Evolutionary conservation across 2,888 invertebrate species (phyloP).

Genomic region (Agrotis clavis): DNA sequence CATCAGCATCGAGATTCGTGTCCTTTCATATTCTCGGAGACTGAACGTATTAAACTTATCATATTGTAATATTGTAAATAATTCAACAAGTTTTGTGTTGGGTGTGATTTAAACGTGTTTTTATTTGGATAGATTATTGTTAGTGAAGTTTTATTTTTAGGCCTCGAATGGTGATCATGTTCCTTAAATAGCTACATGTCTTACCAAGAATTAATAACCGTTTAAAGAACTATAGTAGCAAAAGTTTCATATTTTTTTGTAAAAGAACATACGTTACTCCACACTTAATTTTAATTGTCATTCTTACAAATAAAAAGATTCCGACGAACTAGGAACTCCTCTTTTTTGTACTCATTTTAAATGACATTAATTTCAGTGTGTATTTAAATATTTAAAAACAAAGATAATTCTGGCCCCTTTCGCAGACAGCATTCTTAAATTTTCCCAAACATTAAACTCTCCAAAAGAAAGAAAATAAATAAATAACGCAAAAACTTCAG

Average conservation of each 20-base stretch:
- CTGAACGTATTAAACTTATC: constrained; percentile 63
- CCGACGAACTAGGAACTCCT: too few relatives aligned
- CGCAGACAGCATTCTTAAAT: background rate
- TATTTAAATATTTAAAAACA: too few relatives aligned
- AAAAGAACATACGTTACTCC: too few relatives aligned
- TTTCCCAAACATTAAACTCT: background rate
- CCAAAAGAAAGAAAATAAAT: background rate
- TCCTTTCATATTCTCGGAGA: constrained; percentile 73
- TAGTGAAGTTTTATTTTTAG: background rate
- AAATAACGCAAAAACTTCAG: background rate
- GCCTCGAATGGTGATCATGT: background rate
- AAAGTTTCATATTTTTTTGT: too few relatives aligned
- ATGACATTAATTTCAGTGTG: background rate
- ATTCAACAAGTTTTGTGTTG: constrained; percentile 51
- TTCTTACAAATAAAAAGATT: too few relatives aligned
- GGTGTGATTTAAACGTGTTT: constrained; percentile 27
- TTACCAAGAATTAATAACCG: too few relatives aligned
- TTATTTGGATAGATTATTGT: background rate
- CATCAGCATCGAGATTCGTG: constrained; percentile 76
- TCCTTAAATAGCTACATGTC: too few relatives aligned
- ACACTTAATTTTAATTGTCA: too few relatives aligned
- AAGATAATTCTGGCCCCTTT: background rate
- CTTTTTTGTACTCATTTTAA: too few relatives aligned
- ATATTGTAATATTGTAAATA: constrained; percentile 70
- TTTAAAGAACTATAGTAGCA: too few relatives aligned